A percentile compares a stretch with the other conserved stretches of the same genome.
phyloP scores from a whole-genome alignment of 2,113 vertebrate genomes.

The Poeciliopsis turrubarensis region DNA sequence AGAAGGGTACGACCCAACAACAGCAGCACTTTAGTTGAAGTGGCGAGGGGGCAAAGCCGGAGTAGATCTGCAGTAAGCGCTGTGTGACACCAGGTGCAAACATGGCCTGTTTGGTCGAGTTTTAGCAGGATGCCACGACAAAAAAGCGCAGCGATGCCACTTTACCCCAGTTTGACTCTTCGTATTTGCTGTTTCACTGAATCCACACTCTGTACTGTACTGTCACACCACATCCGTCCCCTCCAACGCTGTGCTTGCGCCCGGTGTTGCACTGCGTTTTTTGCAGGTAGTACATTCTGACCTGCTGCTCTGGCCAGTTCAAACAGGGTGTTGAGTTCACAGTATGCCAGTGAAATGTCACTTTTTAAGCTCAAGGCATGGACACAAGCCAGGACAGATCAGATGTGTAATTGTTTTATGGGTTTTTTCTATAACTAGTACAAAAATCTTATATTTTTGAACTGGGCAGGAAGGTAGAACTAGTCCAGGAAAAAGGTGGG shows the following conservation, averaged over 20 bases:
- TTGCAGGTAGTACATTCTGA: slow-evolving; percentile 54
- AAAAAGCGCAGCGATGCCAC: slow-evolving; percentile 29
- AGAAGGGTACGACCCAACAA: slow-evolving; percentile 58
- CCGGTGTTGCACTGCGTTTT: slow-evolving; percentile 48
- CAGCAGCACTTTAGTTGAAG: slow-evolving; percentile 74
- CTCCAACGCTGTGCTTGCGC: slow-evolving; percentile 43
- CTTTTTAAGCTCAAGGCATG: slow-evolving; percentile 60
- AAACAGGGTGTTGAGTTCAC: slow-evolving; percentile 62
- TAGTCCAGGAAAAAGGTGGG: slow-evolving; percentile 33
- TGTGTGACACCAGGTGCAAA: slow-evolving; percentile 54
- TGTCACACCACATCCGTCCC: slow-evolving; percentile 41
- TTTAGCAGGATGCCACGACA: slow-evolving; percentile 27
- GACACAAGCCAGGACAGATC: slow-evolving; percentile 64
- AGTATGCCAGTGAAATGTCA: slow-evolving; percentile 63
- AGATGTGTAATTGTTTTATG: slow-evolving; percentile 26
- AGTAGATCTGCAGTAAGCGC: slow-evolving; percentile 63
- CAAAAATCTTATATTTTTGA: slow-evolving; percentile 82
- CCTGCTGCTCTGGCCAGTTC: slow-evolving; percentile 42
- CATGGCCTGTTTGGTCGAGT: slow-evolving; percentile 12
- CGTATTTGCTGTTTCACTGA: slow-evolving; percentile 27
- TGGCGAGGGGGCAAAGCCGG: slow-evolving; percentile 26
- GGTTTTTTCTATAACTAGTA: slow-evolving; percentile 74
- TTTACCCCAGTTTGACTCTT: slow-evolving; percentile 32
- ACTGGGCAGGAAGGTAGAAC: slow-evolving; percentile 63
- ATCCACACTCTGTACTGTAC: slow-evolving; percentile 51